Percentiles rank a stretch among this genome's conserved stretches.
Evolutionary conservation across 2,797 vertebrate species (phyloP).

Genomic region (Gymnoscopelus braueri): DNA sequence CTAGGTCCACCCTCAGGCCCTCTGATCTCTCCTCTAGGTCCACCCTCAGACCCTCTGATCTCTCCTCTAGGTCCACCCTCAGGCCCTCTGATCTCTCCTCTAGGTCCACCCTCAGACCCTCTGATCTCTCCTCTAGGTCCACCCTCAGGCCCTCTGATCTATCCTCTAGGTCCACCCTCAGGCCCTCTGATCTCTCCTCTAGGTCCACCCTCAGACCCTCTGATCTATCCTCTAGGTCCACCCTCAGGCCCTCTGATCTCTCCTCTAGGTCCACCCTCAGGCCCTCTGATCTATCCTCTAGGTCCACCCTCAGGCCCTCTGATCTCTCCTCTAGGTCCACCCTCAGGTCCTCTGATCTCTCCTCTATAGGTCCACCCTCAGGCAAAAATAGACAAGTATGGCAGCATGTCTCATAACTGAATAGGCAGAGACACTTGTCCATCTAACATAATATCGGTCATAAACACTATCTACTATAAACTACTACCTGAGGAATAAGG

Average conservation of each 20-base stretch:
- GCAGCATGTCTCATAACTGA: too few species aligned
- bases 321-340: slow-evolving; percentile 27
- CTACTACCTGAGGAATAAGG: too few species aligned
- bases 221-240: too few species aligned
- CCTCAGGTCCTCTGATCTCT: too few species aligned
- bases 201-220: slow-evolving; percentile 10
- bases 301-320: slow-evolving; percentile 2
- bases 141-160: not conserved
- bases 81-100: too few species aligned
- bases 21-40: not conserved
- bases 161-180: not conserved
- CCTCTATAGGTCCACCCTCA: not conserved
- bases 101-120: too few species aligned
- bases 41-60: slow-evolving; percentile 3
- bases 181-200: slow-evolving; percentile 16
- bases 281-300: not conserved
- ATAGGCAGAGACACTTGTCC: too few species aligned
- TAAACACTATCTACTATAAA: too few species aligned
- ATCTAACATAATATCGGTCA: too few species aligned
- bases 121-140: too few species aligned
- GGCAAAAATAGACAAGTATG: slow-evolving; percentile 25
- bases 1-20: not conserved
- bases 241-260: too few species aligned
- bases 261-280: too few species aligned
- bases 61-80: slow-evolving; percentile 25